A percentile compares a stretch with the other conserved stretches of the same genome.
These are phyloP conservation scores for Heteromyza rotundicornis DNA, from an alignment of 2,888 invertebrate species.

Conservation along the genomic window DNA sequence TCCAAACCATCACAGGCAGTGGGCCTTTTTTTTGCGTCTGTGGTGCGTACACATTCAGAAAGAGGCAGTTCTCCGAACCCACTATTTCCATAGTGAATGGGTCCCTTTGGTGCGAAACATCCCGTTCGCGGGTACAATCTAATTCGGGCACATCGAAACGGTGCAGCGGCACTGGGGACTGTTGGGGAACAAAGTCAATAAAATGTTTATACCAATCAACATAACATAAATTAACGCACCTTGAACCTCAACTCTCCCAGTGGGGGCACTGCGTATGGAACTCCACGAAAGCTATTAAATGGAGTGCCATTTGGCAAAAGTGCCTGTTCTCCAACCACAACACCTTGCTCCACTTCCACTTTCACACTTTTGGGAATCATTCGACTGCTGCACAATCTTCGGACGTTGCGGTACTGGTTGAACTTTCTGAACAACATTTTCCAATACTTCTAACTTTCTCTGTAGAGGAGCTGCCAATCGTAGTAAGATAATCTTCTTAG, in stretches of 20 bases:
- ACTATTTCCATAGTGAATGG: conserved; percentile 37
- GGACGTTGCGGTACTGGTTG: too few relatives aligned
- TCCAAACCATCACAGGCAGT: conserved; percentile 59
- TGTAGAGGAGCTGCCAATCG: too few relatives aligned
- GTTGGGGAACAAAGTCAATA: not conserved
- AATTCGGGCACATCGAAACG: conserved; percentile 48
- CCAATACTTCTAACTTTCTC: too few relatives aligned
- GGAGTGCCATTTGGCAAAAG: conserved; percentile 58
- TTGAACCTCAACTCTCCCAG: conserved; percentile 60
- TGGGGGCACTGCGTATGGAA: conserved; percentile 68
- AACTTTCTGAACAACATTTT: too few relatives aligned
- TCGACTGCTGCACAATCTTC: too few relatives aligned
- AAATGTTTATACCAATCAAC: not conserved
- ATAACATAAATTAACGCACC: conserved; percentile 40
- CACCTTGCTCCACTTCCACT: conserved; percentile 62
- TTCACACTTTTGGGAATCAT: too few relatives aligned
- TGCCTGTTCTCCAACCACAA: conserved; percentile 62
- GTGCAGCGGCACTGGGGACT: conserved; percentile 56
- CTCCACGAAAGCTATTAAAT: conserved; percentile 65
- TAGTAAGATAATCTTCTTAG: too few relatives aligned
- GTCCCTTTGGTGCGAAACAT: conserved; percentile 52
- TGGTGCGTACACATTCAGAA: conserved; percentile 57
- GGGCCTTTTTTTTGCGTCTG: conserved; percentile 31
- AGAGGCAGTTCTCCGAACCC: conserved; percentile 59
- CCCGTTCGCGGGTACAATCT: conserved; percentile 53